phyloP scores from a whole-genome alignment of 2,113 vertebrate species.

The Equus przewalskii region DNA sequence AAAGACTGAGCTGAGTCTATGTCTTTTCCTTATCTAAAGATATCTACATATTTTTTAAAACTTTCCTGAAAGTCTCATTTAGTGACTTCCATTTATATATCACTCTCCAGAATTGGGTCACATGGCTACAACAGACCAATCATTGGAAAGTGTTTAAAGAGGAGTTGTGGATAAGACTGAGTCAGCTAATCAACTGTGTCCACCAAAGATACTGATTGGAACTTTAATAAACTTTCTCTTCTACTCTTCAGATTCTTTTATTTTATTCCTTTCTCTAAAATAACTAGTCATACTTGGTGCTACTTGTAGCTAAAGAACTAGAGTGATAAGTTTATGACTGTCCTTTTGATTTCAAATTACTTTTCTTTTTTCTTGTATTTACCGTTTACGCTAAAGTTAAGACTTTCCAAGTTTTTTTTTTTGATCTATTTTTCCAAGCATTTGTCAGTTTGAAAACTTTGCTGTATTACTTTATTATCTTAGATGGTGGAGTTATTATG shows the following conservation, averaged over 20 bases:
- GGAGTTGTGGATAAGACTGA: background rate
- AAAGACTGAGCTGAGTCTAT: background rate
- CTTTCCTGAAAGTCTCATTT: background rate
- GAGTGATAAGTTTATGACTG: background rate
- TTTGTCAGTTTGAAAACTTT: background rate
- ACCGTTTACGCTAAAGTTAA: background rate
- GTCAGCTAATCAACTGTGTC: background rate
- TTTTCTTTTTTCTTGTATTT: background rate
- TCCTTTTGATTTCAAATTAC: background rate
- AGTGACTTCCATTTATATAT: background rate
- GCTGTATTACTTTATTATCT: background rate
- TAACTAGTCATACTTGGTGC: background rate
- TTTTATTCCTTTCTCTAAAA: constrained; percentile 6
- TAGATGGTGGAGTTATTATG: background rate
- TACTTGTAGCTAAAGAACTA: background rate
- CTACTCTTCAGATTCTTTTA: constrained; percentile 23
- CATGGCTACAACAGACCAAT: background rate
- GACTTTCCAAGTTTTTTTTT: background rate
- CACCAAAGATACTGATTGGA: background rate
- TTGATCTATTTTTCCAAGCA: background rate
- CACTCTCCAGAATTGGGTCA: background rate
- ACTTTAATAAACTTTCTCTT: background rate
- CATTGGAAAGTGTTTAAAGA: background rate
- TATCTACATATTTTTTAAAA: background rate
- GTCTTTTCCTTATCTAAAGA: background rate